phyloP scores from a whole-genome alignment of 1,140 invertebrate genomes.

The Nasonia vitripennis region DNA sequence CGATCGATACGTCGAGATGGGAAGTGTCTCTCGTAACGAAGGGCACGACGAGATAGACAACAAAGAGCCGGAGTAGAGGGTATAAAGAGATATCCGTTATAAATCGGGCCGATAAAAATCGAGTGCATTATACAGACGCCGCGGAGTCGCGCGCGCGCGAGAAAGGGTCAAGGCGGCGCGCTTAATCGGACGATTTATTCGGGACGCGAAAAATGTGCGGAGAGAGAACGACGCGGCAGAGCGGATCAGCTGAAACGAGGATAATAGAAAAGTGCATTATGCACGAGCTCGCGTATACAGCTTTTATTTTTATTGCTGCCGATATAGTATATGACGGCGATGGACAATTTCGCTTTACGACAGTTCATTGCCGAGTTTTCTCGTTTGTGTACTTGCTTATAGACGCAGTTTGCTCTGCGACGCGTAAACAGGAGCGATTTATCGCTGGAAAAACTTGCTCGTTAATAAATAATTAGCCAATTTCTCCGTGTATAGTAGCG shows the following conservation, averaged over 20 bases:
- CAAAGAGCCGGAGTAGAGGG: neutral
- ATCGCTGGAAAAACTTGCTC: neutral
- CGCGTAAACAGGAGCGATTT: neutral
- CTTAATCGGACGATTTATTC: conserved; percentile 9
- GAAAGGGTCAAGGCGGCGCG: neutral
- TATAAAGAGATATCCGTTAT: neutral
- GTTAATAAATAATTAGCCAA: neutral
- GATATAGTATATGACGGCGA: neutral
- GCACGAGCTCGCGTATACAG: neutral
- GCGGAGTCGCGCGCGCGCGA: neutral
- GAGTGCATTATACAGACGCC: neutral
- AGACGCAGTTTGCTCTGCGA: neutral
- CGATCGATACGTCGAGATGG: neutral
- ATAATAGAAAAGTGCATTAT: neutral
- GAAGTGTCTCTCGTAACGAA: neutral
- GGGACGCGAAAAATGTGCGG: neutral
- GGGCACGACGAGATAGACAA: neutral
- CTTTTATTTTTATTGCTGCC: conserved; percentile 3
- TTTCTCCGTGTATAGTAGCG: neutral
- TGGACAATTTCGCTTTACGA: neutral
- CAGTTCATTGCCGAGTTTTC: neutral
- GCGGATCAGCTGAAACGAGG: neutral
- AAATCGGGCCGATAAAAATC: neutral
- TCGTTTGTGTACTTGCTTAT: neutral
- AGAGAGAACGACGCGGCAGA: neutral